These are phyloP conservation scores for Drosophila antonietae DNA, from an alignment of 2,888 invertebrate species.

Conservation along the genomic window DNA sequence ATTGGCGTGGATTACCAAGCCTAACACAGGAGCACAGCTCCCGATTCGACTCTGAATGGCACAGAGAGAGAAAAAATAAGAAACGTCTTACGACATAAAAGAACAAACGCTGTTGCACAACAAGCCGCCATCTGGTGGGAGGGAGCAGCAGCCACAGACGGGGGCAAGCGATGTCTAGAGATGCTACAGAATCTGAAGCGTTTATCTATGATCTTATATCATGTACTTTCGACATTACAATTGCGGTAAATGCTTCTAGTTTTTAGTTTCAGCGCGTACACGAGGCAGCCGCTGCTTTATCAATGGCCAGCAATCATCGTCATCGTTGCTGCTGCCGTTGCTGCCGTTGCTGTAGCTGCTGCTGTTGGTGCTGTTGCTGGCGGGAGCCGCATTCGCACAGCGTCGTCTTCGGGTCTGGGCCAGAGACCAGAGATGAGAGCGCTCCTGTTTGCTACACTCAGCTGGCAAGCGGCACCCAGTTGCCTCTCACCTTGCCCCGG, in stretches of 20 bases:
- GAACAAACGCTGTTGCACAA: constrained; percentile 75
- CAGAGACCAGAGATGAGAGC: constrained; percentile 37
- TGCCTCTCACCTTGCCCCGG: constrained; percentile 14
- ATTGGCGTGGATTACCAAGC: constrained; percentile 72
- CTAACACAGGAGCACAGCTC: constrained; percentile 65
- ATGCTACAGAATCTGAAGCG: constrained; percentile 76
- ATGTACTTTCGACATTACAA: constrained; percentile 85
- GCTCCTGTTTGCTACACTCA: constrained; percentile 63
- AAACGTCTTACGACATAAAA: constrained; percentile 57
- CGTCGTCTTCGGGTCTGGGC: constrained; percentile 76
- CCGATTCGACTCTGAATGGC: constrained; percentile 58
- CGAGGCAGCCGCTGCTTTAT: constrained; percentile 76
- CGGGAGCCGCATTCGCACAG: constrained; percentile 49
- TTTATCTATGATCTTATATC: constrained; percentile 84
- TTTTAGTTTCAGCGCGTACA: constrained; percentile 84
- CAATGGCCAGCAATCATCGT: constrained; percentile 78
- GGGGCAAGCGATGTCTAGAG: constrained; percentile 48
- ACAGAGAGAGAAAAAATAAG: constrained; percentile 13
- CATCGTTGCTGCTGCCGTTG: constrained; percentile 45
- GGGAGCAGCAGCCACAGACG: constrained; percentile 1
- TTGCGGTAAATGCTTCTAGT: constrained; percentile 85
- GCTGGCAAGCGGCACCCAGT: constrained; percentile 17
- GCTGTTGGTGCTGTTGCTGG: constrained; percentile 28
- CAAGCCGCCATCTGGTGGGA: constrained; percentile 72
- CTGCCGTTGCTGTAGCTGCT: constrained; percentile 27